Evolutionary conservation across 2,113 vertebrate species (phyloP).

Genomic region (Xerus inauris): DNA sequence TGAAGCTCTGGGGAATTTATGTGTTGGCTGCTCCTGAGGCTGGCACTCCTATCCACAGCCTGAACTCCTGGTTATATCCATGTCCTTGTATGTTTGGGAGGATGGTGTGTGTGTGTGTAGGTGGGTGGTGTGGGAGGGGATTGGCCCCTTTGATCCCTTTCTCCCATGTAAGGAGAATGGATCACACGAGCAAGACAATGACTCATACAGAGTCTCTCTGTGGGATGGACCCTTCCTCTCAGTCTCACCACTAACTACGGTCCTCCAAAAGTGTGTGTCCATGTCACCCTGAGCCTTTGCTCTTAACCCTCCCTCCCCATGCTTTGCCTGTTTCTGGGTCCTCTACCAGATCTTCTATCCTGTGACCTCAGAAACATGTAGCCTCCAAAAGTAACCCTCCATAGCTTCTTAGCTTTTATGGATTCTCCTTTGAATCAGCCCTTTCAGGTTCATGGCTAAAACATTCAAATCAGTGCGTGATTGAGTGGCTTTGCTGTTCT

Average conservation of each 20-base stretch:
- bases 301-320: background rate
- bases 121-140: no score
- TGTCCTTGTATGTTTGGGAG: background rate
- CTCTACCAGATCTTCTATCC: background rate
- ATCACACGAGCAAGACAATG: background rate
- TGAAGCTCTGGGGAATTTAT: background rate
- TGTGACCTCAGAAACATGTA: background rate
- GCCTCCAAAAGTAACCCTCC: background rate
- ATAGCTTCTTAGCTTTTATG: background rate
- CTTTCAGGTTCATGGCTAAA: background rate
- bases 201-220: background rate
- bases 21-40: background rate
- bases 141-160: background rate
- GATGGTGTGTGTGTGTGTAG: background rate
- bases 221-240: background rate
- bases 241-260: background rate
- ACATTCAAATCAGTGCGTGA: background rate
- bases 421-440: background rate
- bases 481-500: background rate
- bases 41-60: rapidly evolving
- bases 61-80: background rate
- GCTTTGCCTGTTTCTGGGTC: background rate
- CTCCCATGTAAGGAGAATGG: background rate
- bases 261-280: rapidly evolving
- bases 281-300: background rate